Percentiles rank a stretch among this genome's conserved stretches.
phyloP scores from a whole-genome alignment of 2,113 vertebrate species.

The Stomatorhinus ivindoensis region DNA sequence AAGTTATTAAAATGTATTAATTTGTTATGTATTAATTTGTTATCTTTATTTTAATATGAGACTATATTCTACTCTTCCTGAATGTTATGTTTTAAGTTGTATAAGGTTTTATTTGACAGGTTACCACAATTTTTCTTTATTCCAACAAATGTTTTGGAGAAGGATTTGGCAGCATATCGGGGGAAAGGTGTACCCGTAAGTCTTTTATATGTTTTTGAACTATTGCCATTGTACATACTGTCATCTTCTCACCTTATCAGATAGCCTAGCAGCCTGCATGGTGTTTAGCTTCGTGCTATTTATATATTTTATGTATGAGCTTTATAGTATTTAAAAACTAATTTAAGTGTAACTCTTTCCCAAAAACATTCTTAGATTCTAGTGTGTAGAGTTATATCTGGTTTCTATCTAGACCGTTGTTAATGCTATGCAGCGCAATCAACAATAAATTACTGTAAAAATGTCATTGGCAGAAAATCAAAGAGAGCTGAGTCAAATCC shows the following conservation, averaged over 20 bases:
- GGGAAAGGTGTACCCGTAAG: slow-evolving; percentile 77
- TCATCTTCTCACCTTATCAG: neutral
- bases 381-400: neutral
- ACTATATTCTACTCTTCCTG: neutral
- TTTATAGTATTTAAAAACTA: neutral
- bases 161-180: slow-evolving; percentile 58
- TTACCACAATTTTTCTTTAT: slow-evolving; percentile 75
- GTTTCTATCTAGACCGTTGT: neutral
- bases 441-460: neutral
- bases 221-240: neutral
- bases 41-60: too few relatives aligned
- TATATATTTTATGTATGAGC: neutral
- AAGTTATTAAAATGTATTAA: too few relatives aligned
- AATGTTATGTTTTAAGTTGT: slow-evolving; percentile 1
- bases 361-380: neutral
- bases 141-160: slow-evolving; percentile 63
- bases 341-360: neutral
- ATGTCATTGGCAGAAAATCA: neutral
- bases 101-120: slow-evolving; percentile 32
- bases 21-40: neutral
- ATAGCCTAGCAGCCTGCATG: neutral
- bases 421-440: neutral
- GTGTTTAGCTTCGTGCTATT: neutral
- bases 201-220: slow-evolving; percentile 23
- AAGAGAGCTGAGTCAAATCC: neutral